Percentiles rank a stretch among this genome's conserved stretches.
Conservation (phyloP, 2,888 invertebrate genomes). For the Phoenoteleia sp. region DNA sequence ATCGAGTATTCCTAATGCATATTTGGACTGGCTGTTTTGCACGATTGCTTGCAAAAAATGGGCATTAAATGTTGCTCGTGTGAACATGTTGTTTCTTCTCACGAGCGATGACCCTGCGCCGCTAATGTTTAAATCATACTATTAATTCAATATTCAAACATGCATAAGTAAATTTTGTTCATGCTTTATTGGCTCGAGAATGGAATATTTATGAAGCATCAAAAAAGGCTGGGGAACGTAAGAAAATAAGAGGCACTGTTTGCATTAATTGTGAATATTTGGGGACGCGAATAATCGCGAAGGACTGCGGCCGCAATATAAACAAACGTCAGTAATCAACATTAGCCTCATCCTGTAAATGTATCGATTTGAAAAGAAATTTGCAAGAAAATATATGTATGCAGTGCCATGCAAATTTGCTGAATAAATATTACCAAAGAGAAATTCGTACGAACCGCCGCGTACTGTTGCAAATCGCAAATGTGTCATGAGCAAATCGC, state of each 20-base stretch:
- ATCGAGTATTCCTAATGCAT: no score
- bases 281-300: background rate
- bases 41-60: no score
- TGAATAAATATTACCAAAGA: slow-evolving; percentile 37
- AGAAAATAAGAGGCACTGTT: background rate
- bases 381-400: slow-evolving; percentile 37
- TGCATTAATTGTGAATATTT: background rate
- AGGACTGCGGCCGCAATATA: no score
- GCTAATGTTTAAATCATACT: background rate
- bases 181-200: background rate
- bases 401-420: slow-evolving; percentile 38
- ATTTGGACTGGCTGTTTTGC: no score
- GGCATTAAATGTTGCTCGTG: no score
- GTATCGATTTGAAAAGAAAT: slow-evolving; percentile 29
- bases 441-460: slow-evolving; percentile 24
- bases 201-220: slow-evolving; percentile 7
- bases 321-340: slow-evolving; percentile 33
- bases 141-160: background rate
- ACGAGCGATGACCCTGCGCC: no score
- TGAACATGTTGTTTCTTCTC: no score
- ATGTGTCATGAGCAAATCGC: slow-evolving; percentile 8
- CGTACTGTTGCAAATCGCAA: slow-evolving; percentile 17
- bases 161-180: background rate
- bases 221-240: background rate
- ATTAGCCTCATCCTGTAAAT: slow-evolving; percentile 27